A percentile compares a stretch with the other conserved stretches of the same genome.
phyloP scores from a whole-genome alignment of 2,113 vertebrate species.

The Ctenomys sociabilis region DNA sequence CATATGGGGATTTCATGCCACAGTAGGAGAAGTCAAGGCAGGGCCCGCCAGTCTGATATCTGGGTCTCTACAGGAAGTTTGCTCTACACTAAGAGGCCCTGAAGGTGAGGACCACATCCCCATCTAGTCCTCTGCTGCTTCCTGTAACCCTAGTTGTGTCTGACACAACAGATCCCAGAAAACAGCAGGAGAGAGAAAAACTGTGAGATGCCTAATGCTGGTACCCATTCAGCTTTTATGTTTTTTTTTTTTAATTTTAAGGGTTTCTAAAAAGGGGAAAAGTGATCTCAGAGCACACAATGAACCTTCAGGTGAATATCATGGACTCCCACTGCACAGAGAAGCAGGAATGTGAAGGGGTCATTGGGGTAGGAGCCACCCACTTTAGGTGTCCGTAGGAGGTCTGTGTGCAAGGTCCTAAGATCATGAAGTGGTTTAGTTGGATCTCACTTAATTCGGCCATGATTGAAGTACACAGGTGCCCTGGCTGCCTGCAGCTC shows the following conservation, averaged over 20 bases:
- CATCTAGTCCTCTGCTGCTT: accelerated
- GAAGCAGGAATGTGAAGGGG: neutral
- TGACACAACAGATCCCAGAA: neutral
- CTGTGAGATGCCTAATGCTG: neutral
- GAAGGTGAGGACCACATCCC: too few species aligned
- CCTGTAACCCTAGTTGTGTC: neutral
- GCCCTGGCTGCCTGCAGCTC: neutral
- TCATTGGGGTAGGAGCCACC: neutral
- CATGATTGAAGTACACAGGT: accelerated
- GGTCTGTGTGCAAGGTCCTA: neutral
- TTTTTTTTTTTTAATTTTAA: neutral
- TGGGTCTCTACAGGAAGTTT: neutral
- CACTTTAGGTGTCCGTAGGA: neutral
- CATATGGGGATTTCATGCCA: accelerated
- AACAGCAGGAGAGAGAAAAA: neutral
- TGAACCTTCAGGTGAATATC: neutral
- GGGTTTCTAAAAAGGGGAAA: neutral
- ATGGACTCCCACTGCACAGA: neutral
- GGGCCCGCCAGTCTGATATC: neutral
- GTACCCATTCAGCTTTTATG: neutral
- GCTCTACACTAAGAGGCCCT: accelerated
- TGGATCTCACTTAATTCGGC: neutral
- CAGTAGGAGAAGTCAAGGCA: accelerated
- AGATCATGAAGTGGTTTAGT: accelerated
- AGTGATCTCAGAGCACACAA: neutral